These are phyloP conservation scores for Alectura lathami DNA, from an alignment of 2,113 vertebrate species.

Conservation along the genomic window DNA sequence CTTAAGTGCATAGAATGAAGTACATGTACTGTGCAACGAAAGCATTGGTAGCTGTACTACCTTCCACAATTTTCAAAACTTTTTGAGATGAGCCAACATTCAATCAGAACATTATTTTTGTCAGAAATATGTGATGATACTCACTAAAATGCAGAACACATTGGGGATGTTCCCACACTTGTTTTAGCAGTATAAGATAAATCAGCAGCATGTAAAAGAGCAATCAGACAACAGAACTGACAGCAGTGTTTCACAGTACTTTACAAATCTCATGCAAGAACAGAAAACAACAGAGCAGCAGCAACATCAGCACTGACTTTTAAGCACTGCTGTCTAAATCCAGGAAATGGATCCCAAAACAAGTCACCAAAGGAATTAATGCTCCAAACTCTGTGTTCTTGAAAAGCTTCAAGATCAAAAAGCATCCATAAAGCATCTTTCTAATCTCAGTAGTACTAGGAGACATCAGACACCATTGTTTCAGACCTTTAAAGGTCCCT, in stretches of 20 bases:
- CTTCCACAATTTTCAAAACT: not conserved
- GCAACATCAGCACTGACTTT: not conserved
- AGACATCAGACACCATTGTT: not conserved
- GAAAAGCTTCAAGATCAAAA: not conserved
- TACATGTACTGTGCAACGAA: not conserved
- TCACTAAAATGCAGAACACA: not conserved
- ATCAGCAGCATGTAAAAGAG: conserved; percentile 20
- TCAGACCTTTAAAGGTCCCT: not conserved
- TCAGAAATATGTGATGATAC: not conserved
- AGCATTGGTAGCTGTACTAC: not conserved
- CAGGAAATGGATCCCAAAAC: not conserved
- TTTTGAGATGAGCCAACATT: not conserved
- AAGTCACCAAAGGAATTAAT: not conserved
- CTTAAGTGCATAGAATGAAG: not conserved
- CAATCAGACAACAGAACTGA: conserved; percentile 24
- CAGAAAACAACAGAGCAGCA: not conserved
- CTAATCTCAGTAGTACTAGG: not conserved
- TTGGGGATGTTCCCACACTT: conserved; percentile 1
- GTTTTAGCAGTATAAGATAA: conserved; percentile 26
- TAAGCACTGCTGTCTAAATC: not conserved
- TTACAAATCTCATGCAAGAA: conserved; percentile 18
- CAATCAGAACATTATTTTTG: not conserved
- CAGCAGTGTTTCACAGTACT: not conserved
- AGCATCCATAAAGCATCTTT: not conserved
- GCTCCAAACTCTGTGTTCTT: not conserved